A percentile compares a stretch with the other conserved stretches of the same genome.
Evolutionary conservation across 2,888 invertebrate genomes (phyloP).

Genomic region (Eumerus sabulonum): DNA sequence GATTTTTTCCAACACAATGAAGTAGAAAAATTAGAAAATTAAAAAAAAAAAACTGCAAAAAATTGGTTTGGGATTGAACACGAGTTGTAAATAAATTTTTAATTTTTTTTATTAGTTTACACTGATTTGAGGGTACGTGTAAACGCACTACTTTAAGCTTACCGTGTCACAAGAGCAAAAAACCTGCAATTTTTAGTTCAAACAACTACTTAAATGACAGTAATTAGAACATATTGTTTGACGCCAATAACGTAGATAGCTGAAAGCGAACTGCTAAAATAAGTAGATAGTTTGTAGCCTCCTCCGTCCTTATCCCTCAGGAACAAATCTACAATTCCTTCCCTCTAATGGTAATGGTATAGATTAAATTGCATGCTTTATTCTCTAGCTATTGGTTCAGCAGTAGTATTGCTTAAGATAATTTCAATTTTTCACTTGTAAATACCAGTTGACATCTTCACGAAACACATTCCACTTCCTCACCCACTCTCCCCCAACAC

Average conservation of each 20-base stretch:
- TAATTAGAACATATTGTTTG: slow-evolving; percentile 15
- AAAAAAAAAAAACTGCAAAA: slow-evolving; percentile 42
- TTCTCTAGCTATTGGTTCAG: no score
- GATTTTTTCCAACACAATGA: slow-evolving; percentile 29
- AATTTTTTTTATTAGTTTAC: slow-evolving; percentile 23
- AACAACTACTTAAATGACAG: slow-evolving; percentile 15
- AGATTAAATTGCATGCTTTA: no score
- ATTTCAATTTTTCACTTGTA: neutral
- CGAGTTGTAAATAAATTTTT: slow-evolving; percentile 54
- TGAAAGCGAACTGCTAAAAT: slow-evolving; percentile 26
- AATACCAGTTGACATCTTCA: neutral
- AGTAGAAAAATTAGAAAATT: slow-evolving; percentile 44
- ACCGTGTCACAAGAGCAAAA: slow-evolving; percentile 21
- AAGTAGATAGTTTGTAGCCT: slow-evolving; percentile 18
- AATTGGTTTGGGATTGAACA: slow-evolving; percentile 67
- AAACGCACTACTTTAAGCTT: slow-evolving; percentile 49
- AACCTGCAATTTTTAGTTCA: neutral
- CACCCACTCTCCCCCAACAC: slow-evolving; percentile 31
- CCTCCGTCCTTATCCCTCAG: no score
- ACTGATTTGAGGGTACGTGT: slow-evolving; percentile 33
- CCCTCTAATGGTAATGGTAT: no score
- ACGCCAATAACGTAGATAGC: slow-evolving; percentile 60
- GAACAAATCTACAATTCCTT: slow-evolving; percentile 1
- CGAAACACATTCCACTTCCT: slow-evolving; percentile 31
- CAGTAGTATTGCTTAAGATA: no score